Percentiles rank a stretch among this genome's conserved stretches.
Evolutionary conservation across 2,888 invertebrate genomes (phyloP).

Genomic region (Sinotaia quadrata): DNA sequence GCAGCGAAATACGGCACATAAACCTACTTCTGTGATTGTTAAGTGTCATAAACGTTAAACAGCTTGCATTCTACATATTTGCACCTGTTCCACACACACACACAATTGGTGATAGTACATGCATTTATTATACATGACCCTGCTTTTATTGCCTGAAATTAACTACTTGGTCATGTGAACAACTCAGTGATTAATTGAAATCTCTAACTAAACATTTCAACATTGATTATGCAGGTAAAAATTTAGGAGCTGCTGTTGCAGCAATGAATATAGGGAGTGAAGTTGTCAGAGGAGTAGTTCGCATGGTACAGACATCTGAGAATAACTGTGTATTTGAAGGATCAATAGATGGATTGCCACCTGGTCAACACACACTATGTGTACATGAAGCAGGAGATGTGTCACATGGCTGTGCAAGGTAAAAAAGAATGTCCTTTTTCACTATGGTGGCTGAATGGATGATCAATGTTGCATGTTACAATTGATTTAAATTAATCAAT

Average conservation of each 20-base stretch:
- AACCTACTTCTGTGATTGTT: too few relatives aligned
- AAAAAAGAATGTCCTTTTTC: constrained; percentile 22
- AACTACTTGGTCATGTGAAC: too few relatives aligned
- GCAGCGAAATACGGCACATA: too few relatives aligned
- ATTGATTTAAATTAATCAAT: too few relatives aligned
- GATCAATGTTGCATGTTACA: neutral
- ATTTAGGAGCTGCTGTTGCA: constrained; percentile 80
- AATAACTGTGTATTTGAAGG: constrained; percentile 84
- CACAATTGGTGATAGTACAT: too few relatives aligned
- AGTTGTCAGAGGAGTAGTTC: constrained; percentile 81
- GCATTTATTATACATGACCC: neutral
- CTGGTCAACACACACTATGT: constrained; percentile 78
- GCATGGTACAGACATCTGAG: constrained; percentile 80
- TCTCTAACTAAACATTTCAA: too few relatives aligned
- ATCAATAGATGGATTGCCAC: constrained; percentile 83
- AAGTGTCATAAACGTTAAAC: too few relatives aligned
- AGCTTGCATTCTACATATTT: too few relatives aligned
- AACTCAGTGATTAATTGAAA: too few relatives aligned
- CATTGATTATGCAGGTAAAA: constrained; percentile 17
- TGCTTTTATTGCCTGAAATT: constrained; percentile 1
- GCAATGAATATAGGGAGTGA: constrained; percentile 74
- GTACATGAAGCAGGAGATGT: constrained; percentile 85
- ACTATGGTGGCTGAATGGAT: neutral
- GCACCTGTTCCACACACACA: too few relatives aligned
- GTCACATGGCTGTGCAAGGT: constrained; percentile 78